Conservation (phyloP, 64 coral and sea anemone species). For the Acropora yongei region DNA sequence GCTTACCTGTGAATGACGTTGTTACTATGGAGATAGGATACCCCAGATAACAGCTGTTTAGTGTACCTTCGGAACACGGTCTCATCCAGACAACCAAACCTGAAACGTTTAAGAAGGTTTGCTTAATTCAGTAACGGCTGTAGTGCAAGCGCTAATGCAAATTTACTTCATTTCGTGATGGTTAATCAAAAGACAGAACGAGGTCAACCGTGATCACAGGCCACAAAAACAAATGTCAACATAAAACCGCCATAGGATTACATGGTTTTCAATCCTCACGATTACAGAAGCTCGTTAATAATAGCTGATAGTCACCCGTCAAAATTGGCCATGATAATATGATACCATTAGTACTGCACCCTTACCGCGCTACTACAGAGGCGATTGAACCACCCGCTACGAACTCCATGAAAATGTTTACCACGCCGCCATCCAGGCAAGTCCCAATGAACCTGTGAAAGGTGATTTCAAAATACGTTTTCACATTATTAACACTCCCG, state of each 20-base stretch:
- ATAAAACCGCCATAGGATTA: too few relatives aligned
- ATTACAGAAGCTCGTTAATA: too few relatives aligned
- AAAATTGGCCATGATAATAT: too few relatives aligned
- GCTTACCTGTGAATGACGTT: constrained; percentile 97
- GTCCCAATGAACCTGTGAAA: constrained; percentile 87
- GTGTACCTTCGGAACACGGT: constrained; percentile 87
- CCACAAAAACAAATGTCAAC: background rate
- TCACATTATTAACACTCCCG: background rate
- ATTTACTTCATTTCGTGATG: too few relatives aligned
- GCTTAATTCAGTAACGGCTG: background rate
- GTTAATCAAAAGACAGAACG: too few relatives aligned
- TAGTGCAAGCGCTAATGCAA: too few relatives aligned
- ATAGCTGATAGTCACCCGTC: too few relatives aligned
- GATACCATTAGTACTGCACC: background rate
- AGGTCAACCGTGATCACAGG: background rate
- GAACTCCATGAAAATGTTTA: constrained; percentile 98
- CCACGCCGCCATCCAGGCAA: constrained; percentile 83
- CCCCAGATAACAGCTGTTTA: constrained; percentile 87
- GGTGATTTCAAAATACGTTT: background rate
- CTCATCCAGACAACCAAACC: constrained; percentile 91
- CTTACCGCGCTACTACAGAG: constrained; percentile 72
- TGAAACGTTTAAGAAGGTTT: constrained; percentile 39
- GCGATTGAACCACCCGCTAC: constrained; percentile 97
- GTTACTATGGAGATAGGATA: constrained; percentile 90
- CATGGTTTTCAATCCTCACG: too few relatives aligned